phyloP scores from a whole-genome alignment of 2,113 vertebrate genomes.

The Ageneiosus marmoratus region DNA sequence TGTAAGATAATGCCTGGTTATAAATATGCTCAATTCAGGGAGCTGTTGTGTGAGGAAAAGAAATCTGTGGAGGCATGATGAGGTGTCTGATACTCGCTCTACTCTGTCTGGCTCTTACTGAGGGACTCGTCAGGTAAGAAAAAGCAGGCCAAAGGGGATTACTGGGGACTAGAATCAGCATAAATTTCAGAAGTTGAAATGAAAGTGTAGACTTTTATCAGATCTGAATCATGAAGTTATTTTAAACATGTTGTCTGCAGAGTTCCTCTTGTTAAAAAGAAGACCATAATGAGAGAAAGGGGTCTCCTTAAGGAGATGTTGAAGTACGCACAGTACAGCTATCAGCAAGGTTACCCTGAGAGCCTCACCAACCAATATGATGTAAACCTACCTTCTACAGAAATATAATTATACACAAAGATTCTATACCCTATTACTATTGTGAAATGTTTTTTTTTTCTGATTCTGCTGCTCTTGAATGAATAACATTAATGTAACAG shows the following conservation, averaged over 20 bases:
- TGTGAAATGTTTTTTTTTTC: neutral
- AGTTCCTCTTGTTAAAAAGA: constrained; percentile 30
- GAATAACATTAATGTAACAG: too few relatives aligned
- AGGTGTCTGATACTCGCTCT: neutral
- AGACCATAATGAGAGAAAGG: constrained; percentile 10
- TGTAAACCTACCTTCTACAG: constrained; percentile 5
- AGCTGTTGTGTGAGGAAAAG: neutral
- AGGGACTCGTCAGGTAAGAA: constrained; percentile 30
- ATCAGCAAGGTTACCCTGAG: constrained; percentile 24
- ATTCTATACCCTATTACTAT: neutral
- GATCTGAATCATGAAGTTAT: neutral
- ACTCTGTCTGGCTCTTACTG: constrained; percentile 18
- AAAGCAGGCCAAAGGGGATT: neutral
- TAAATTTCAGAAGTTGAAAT: neutral
- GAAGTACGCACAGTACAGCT: constrained; percentile 34
- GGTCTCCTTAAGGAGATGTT: constrained; percentile 16
- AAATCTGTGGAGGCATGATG: neutral
- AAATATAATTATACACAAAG: constrained; percentile 1
- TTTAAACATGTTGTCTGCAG: neutral
- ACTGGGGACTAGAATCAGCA: neutral
- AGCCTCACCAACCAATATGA: constrained; percentile 39
- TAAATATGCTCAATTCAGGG: neutral
- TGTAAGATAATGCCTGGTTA: neutral
- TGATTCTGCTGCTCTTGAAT: too few relatives aligned
- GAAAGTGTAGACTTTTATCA: neutral